A percentile compares a stretch with the other conserved stretches of the same genome.
Conservation (phyloP, 2,113 vertebrate species). For the Boleophthalmus pectinirostris region DNA sequence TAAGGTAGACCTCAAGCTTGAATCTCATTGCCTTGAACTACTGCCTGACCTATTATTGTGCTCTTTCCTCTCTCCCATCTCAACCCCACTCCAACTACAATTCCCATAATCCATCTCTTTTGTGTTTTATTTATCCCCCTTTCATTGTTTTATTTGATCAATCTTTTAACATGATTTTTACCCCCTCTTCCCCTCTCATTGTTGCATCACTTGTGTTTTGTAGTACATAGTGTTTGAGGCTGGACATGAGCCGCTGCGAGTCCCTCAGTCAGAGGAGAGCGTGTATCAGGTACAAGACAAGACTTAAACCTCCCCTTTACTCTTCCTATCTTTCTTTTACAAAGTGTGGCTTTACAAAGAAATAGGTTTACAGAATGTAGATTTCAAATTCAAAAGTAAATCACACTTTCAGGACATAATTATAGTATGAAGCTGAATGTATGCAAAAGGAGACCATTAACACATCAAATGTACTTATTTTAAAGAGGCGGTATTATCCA, state of each 20-base stretch:
- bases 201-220: slow-evolving; percentile 82
- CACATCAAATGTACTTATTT: not conserved
- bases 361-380: slow-evolving; percentile 8
- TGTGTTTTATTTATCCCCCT: slow-evolving; percentile 48
- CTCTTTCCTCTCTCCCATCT: slow-evolving; percentile 69
- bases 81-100: slow-evolving; percentile 26
- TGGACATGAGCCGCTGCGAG: slow-evolving; percentile 96
- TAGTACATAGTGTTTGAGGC: slow-evolving; percentile 99
- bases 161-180: slow-evolving; percentile 31
- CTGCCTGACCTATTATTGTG: slow-evolving; percentile 76
- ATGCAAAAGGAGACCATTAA: not conserved
- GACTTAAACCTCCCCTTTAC: slow-evolving; percentile 14
- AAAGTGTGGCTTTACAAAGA: slow-evolving; percentile 26
- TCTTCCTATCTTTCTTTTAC: slow-evolving; percentile 15
- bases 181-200: slow-evolving; percentile 59
- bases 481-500: not conserved
- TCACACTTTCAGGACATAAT: not conserved
- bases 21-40: slow-evolving; percentile 67
- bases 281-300: slow-evolving; percentile 96
- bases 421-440: not conserved
- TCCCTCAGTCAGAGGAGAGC: slow-evolving; percentile 97
- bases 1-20: slow-evolving; percentile 50
- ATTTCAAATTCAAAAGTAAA: not conserved
- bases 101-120: slow-evolving; percentile 27
- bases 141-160: slow-evolving; percentile 35